These are phyloP conservation scores for Erinaceus europaeus DNA, from an alignment of 2,113 vertebrate genomes.

Conservation along the genomic window DNA sequence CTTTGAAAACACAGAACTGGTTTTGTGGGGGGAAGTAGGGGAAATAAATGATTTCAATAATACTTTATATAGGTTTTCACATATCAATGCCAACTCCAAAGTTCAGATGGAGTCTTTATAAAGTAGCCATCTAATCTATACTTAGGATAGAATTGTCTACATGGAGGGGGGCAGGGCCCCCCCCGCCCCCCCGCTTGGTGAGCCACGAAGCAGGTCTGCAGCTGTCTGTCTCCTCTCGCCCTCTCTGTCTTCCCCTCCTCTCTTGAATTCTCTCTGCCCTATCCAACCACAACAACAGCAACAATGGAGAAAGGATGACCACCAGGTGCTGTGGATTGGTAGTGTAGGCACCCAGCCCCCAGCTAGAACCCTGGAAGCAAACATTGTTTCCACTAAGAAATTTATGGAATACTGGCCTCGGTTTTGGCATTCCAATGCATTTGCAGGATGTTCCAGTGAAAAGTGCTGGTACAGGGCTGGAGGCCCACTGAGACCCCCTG, in stretches of 20 bases:
- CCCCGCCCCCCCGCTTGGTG: too few species aligned
- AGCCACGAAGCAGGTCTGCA: too few species aligned
- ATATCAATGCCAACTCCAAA: neutral
- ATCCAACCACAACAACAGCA: too few species aligned
- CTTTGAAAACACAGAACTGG: fast-evolving
- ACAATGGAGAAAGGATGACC: too few species aligned
- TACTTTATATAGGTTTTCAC: neutral
- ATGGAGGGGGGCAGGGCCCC: too few species aligned
- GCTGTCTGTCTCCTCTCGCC: too few species aligned
- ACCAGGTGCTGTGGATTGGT: too few species aligned
- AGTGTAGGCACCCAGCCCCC: too few species aligned
- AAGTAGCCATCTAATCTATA: neutral
- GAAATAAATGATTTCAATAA: neutral
- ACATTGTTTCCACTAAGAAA: too few species aligned
- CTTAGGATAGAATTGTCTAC: neutral
- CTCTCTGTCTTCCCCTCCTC: too few species aligned
- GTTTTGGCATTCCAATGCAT: neutral
- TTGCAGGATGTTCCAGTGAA: neutral
- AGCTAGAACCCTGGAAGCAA: too few species aligned
- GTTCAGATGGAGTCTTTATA: neutral
- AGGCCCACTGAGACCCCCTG: neutral
- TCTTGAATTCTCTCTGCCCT: too few species aligned
- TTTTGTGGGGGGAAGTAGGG: neutral
- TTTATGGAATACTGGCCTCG: neutral
- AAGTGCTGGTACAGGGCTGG: neutral